phyloP scores from a whole-genome alignment of 2,113 vertebrate genomes.

The Tympanuchus pallidicinctus region DNA sequence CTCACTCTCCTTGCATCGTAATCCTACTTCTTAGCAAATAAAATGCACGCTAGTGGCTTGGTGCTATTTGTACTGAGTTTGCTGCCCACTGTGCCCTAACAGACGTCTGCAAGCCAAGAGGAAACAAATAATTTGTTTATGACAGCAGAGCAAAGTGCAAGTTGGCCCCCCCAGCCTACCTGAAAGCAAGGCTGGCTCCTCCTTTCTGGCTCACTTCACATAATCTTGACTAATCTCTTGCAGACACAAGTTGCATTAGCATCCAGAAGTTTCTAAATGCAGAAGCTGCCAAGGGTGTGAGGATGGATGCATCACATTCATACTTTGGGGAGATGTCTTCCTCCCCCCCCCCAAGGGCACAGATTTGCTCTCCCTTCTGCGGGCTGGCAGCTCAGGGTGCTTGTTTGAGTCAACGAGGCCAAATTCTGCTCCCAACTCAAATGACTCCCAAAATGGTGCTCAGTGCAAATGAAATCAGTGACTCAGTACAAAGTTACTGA shows the following conservation, averaged over 20 bases:
- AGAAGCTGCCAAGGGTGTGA: accelerated
- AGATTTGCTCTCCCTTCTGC: neutral
- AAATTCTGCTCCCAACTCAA: neutral
- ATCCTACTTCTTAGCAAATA: conserved; percentile 15
- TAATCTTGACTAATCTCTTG: neutral
- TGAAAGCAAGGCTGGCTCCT: neutral
- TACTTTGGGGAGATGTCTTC: neutral
- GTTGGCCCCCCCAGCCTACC: neutral
- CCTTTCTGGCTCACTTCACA: neutral
- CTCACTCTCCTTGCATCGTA: neutral
- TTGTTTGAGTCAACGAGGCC: accelerated
- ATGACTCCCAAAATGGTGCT: neutral
- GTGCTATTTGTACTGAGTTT: neutral
- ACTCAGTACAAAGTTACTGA: neutral
- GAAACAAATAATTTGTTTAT: neutral
- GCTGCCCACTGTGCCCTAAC: neutral
- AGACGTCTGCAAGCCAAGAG: neutral
- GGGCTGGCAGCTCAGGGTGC: accelerated
- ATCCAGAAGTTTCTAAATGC: neutral
- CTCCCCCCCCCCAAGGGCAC: neutral
- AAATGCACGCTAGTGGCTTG: neutral
- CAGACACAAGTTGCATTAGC: neutral
- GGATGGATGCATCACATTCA: accelerated
- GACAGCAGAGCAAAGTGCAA: neutral
- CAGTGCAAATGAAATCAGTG: neutral